Evolutionary conservation across 2,888 invertebrate species (phyloP).

Genomic region (Gonocerus acuteangulatus): DNA sequence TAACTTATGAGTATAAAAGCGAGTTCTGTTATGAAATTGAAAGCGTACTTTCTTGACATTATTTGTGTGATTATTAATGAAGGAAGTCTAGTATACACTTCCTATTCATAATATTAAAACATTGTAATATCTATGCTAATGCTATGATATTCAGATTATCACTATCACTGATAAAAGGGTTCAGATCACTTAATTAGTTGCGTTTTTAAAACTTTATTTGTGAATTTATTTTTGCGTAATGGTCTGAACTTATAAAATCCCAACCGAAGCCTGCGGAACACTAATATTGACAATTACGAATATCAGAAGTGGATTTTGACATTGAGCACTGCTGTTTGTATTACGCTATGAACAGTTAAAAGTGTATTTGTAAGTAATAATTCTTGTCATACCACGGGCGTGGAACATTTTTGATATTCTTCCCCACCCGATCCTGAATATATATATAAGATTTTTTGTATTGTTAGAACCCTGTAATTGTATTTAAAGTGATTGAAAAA

Average conservation of each 20-base stretch:
- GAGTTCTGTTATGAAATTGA: conserved; percentile 20
- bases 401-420: conserved; percentile 35
- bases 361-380: conserved; percentile 32
- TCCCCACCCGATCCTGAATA: conserved; percentile 32
- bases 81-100: conserved; percentile 16
- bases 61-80: conserved; percentile 29
- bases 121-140: conserved; percentile 24
- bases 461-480: conserved; percentile 38
- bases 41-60: conserved; percentile 28
- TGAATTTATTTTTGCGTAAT: conserved; percentile 28
- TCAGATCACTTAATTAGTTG: conserved; percentile 25
- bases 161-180: conserved; percentile 28
- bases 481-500: conserved; percentile 37
- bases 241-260: conserved; percentile 33
- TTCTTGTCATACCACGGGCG: conserved; percentile 33
- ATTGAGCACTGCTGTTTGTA: conserved; percentile 27
- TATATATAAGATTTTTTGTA: conserved; percentile 36
- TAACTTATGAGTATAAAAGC: too few species aligned
- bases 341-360: conserved; percentile 28
- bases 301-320: conserved; percentile 35
- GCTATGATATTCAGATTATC: conserved; percentile 26
- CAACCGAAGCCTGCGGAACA: conserved; percentile 36
- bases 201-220: conserved; percentile 26
- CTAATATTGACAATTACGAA: conserved; percentile 34
- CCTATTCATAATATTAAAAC: conserved; percentile 23